Base-by-base conservation (phyloP, 2,113 vertebrate genomes). In the Archilochus colubris region DNA sequence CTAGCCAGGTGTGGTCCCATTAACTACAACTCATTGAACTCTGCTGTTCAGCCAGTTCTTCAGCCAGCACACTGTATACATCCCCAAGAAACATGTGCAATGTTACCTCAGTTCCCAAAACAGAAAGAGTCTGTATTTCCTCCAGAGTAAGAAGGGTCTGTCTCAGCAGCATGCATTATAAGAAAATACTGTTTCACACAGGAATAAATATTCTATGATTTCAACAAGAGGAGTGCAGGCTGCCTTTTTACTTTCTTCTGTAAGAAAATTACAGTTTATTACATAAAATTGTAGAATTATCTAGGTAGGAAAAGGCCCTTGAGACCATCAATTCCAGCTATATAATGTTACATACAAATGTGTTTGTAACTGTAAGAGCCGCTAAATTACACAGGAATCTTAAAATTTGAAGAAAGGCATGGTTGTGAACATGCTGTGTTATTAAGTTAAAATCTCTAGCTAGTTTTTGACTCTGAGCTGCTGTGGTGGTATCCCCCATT, bases 311-410 rank as follows among this genome's bases (percentile, higher is more conserved):
- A 54, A 72, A 74, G 43, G 53, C 6, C 3, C 16, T 20, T 30
- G 31, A 51, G 24, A 46, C 46, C 18, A 44, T 31, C 1, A 1
- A 46, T 18, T 55, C 51, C 31, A 78, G 14, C 14, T 0, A 0
- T 62, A 38, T 77, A 87, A 64, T 74, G 15, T 40, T 87, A 8
- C 2, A 4, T 43, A 53, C 54, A 81, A 74, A 24, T 14, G 3
- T 33, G 14, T 27, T 75, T 19, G 55, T 31, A 82, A 51, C 58
- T 69, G 28, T 48, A 64, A 66, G 33, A 21, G 59, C 54, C 85
- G 40, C n/a, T 74, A 31, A 92, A 59, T 75, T 75, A 44, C n/a
- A n/a, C 20, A 21, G 38, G 28, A 86, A 74, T 69, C 36, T 61
- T 36, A 33, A 66, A 25, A 14, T 4, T 33, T 25, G 30, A 43